Evolutionary conservation across 2,888 invertebrate genomes (phyloP).

Genomic region (Muschampia plurimacula): DNA sequence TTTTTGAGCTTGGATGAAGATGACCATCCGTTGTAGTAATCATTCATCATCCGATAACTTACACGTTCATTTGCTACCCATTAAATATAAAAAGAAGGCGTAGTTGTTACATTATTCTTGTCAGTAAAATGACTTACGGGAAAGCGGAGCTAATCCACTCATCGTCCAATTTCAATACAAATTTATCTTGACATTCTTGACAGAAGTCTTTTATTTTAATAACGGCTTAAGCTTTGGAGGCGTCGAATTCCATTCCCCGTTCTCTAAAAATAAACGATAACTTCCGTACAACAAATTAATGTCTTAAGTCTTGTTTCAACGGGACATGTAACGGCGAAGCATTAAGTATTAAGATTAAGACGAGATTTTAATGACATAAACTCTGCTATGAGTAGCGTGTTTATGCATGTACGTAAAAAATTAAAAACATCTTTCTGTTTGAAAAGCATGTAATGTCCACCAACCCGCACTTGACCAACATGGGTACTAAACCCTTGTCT

Average conservation of each 20-base stretch:
- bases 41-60: no score
- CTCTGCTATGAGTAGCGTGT: not conserved
- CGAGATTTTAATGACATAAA: conserved; percentile 3
- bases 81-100: not conserved
- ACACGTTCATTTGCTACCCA: no score
- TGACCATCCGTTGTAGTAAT: no score
- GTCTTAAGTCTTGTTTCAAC: conserved; percentile 33
- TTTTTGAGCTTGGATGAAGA: no score
- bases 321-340: conserved; percentile 27
- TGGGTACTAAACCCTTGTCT: no score
- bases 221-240: conserved; percentile 20
- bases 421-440: no score
- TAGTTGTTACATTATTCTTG: not conserved
- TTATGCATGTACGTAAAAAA: not conserved
- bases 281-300: conserved; percentile 33
- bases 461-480: no score
- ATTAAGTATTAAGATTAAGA: conserved; percentile 8
- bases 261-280: conserved; percentile 36
- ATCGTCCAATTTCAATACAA: conserved; percentile 29
- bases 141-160: conserved; percentile 15
- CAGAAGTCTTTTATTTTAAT: conserved; percentile 32
- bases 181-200: conserved; percentile 33
- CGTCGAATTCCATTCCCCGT: conserved; percentile 34
- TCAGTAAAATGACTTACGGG: not conserved
- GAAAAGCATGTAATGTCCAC: no score